Conservation (phyloP, 2,797 vertebrate species). For the Notolabrus celidotus region DNA sequence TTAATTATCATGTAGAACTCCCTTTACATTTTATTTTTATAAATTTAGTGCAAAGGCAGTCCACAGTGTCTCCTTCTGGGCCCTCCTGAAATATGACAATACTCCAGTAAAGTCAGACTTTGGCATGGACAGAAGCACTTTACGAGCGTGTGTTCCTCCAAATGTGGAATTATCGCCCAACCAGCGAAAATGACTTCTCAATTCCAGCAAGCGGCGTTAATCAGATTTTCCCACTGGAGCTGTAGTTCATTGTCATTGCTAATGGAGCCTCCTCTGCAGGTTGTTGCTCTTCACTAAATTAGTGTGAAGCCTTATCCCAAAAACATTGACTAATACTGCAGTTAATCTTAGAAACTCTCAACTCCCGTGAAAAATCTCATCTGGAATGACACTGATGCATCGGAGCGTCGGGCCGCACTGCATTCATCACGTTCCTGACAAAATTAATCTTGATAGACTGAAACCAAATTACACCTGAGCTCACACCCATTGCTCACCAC, state of each 20-base stretch:
- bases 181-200: constrained; percentile 78
- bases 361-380: constrained; percentile 86
- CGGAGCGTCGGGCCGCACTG: constrained; percentile 74
- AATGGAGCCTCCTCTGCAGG: constrained; percentile 85
- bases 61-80: constrained; percentile 35
- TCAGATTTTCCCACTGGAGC: constrained; percentile 82
- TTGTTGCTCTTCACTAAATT: constrained; percentile 88
- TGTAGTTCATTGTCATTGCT: constrained; percentile 87
- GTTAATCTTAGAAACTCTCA: constrained; percentile 87
- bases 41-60: constrained; percentile 64
- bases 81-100: constrained; percentile 67
- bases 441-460: constrained; percentile 89
- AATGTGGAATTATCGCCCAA: constrained; percentile 81
- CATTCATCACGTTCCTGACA: constrained; percentile 87
- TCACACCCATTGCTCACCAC: constrained; percentile 81
- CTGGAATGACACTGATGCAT: constrained; percentile 88
- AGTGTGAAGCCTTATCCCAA: constrained; percentile 86
- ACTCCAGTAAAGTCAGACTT: constrained; percentile 67
- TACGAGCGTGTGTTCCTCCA: constrained; percentile 70
- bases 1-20: constrained; percentile 51
- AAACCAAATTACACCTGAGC: constrained; percentile 88
- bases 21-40: constrained; percentile 60
- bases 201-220: constrained; percentile 79
- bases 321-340: constrained; percentile 89
- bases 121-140: constrained; percentile 74